A percentile compares a stretch with the other conserved stretches of the same genome.
Conservation (phyloP, 2,113 vertebrate genomes). For the Rhynchopsitta pachyrhyncha region DNA sequence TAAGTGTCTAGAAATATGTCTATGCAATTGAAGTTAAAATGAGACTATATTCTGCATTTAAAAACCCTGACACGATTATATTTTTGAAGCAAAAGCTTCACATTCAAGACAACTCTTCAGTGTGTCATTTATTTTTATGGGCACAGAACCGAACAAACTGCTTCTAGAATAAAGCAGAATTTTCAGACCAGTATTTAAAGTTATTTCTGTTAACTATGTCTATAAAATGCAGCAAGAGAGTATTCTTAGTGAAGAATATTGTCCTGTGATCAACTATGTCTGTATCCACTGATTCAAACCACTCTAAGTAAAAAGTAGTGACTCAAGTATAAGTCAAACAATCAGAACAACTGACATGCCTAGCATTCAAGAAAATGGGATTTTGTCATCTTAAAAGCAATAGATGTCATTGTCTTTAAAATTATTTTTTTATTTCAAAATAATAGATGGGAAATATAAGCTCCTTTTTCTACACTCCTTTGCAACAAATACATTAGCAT, state of each 20-base stretch:
- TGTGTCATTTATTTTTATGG: constrained; percentile 15
- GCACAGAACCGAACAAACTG: background rate
- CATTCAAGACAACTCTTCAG: background rate
- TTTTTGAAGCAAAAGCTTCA: background rate
- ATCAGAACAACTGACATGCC: background rate
- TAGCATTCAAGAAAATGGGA: background rate
- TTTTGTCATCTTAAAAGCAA: background rate
- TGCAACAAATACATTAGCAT: background rate
- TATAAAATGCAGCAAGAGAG: background rate
- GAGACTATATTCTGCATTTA: background rate
- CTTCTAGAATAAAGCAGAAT: background rate
- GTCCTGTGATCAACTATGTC: background rate
- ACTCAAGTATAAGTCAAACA: background rate
- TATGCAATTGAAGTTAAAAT: background rate
- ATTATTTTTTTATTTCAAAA: background rate
- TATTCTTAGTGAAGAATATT: constrained; percentile 1
- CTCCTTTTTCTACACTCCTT: background rate
- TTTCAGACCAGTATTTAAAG: constrained; percentile 6
- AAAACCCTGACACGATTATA: background rate
- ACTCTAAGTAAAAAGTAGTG: background rate
- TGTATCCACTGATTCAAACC: background rate
- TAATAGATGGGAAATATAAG: background rate
- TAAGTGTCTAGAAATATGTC: background rate
- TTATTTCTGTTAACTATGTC: constrained; percentile 43
- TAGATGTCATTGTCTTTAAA: background rate